A percentile compares a stretch with the other conserved stretches of the same genome.
Conservation (phyloP, 1,140 invertebrate species). For the Drosophila punjabiensis region DNA sequence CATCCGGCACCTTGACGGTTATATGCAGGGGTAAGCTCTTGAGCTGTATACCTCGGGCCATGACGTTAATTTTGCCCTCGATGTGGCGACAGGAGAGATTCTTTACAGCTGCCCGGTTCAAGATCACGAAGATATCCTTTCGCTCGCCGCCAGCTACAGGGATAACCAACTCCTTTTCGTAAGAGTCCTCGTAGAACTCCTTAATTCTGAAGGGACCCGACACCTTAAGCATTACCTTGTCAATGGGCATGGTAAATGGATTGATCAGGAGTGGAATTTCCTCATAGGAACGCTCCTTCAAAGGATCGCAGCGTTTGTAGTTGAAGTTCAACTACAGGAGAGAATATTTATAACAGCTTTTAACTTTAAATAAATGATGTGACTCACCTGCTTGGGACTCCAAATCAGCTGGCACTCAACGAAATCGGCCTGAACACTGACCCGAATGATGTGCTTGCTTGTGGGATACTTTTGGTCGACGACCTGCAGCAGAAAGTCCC, state of each 20-base stretch:
- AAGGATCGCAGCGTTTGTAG: conserved; percentile 55
- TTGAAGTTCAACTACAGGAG: conserved; percentile 40
- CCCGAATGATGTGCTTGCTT: conserved; percentile 54
- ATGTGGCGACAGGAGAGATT: conserved; percentile 43
- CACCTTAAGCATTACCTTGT: conserved; percentile 44
- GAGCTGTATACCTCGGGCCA: conserved; percentile 25
- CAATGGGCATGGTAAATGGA: conserved; percentile 7
- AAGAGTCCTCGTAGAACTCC: conserved; percentile 59
- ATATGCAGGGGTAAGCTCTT: conserved; percentile 42
- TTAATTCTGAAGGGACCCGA: conserved; percentile 71
- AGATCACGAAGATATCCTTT: conserved; percentile 63
- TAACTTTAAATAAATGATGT: neutral
- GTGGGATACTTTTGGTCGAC: conserved; percentile 60
- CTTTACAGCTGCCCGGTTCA: conserved; percentile 48
- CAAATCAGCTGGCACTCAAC: conserved; percentile 51
- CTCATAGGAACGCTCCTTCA: conserved; percentile 50
- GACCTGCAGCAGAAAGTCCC: conserved; percentile 66
- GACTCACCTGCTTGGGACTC: conserved; percentile 37
- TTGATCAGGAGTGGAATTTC: conserved; percentile 45
- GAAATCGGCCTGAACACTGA: conserved; percentile 52
- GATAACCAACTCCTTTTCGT: conserved; percentile 44
- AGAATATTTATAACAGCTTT: neutral
- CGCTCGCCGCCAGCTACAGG: conserved; percentile 26
- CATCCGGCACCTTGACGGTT: conserved; percentile 44
- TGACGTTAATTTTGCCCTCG: conserved; percentile 61